phyloP scores from a whole-genome alignment of 2,888 invertebrate species.

The Morpho achilles region DNA sequence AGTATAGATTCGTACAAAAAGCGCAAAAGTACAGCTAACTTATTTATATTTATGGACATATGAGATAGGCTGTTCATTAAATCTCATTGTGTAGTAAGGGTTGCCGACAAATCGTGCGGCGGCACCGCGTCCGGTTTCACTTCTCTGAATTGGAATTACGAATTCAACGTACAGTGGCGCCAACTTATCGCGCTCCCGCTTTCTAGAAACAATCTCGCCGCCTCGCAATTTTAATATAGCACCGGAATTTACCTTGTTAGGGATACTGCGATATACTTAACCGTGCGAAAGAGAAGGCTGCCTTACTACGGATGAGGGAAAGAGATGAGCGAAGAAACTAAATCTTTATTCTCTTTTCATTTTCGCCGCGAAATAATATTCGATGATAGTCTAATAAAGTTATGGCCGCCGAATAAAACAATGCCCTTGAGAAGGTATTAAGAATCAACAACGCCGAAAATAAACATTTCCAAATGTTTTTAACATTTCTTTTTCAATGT shows the following conservation, averaged over 20 bases:
- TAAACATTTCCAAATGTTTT: too few relatives aligned
- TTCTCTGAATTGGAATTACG: slow-evolving; percentile 45
- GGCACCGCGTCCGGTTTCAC: slow-evolving; percentile 37
- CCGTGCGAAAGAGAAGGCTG: slow-evolving; percentile 4
- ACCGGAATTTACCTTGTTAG: slow-evolving; percentile 12
- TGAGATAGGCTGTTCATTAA: slow-evolving; percentile 19
- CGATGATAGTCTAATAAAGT: slow-evolving; percentile 8
- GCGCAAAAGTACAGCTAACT: slow-evolving; percentile 1
- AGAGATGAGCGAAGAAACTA: slow-evolving; percentile 1
- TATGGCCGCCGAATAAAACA: slow-evolving; percentile 1
- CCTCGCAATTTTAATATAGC: slow-evolving; percentile 24
- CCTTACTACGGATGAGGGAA: background rate
- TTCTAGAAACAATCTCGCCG: slow-evolving; percentile 23
- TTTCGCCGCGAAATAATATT: slow-evolving; percentile 8
- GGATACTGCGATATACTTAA: slow-evolving; percentile 5
- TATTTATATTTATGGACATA: background rate
- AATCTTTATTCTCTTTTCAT: slow-evolving; percentile 3
- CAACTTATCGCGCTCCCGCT: slow-evolving; percentile 30
- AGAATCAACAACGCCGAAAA: slow-evolving; percentile 1
- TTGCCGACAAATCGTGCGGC: slow-evolving; percentile 26
- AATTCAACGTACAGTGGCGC: slow-evolving; percentile 39
- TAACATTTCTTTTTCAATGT: too few relatives aligned
- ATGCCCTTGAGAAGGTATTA: slow-evolving; percentile 7
- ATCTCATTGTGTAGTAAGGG: slow-evolving; percentile 23
- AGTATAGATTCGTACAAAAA: background rate